These are phyloP conservation scores for Camponotus fellah DNA, from an alignment of 2,888 invertebrate species.

Conservation along the genomic window DNA sequence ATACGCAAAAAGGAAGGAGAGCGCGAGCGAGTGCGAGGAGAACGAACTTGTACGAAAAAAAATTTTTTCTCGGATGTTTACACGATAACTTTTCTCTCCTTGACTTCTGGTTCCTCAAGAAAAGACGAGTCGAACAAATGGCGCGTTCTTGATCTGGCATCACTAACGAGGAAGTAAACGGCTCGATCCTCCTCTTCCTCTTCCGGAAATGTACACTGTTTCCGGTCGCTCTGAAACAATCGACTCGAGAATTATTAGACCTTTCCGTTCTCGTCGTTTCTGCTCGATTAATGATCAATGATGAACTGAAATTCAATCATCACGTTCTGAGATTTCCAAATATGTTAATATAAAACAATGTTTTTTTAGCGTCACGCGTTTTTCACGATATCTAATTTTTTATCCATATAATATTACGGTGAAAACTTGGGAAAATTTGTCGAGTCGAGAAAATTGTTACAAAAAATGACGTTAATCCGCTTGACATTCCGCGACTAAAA, in stretches of 20 bases:
- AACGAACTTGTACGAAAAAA: neutral
- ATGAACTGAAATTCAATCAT: conserved; percentile 2
- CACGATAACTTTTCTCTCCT: conserved; percentile 11
- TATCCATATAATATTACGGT: neutral
- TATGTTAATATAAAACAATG: neutral
- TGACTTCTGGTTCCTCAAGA: neutral
- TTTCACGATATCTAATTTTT: neutral
- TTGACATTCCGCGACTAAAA: neutral
- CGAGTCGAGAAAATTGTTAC: neutral
- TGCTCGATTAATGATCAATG: neutral
- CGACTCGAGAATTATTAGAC: conserved; percentile 20
- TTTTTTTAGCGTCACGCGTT: neutral
- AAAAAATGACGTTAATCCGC: neutral
- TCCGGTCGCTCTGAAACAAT: conserved; percentile 51
- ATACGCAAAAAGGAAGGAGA: neutral
- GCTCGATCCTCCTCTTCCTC: conserved; percentile 21
- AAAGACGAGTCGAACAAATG: neutral
- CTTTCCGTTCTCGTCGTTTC: conserved; percentile 8
- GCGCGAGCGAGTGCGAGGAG: neutral
- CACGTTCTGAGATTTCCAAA: neutral
- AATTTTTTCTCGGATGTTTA: conserved; percentile 62
- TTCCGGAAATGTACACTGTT: conserved; percentile 36
- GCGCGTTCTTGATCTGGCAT: conserved; percentile 61
- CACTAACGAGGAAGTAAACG: conserved; percentile 54
- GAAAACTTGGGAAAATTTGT: neutral